Evolutionary conservation across 2,888 invertebrate genomes (phyloP).

Genomic region (Ramazzottius varieornatus): DNA sequence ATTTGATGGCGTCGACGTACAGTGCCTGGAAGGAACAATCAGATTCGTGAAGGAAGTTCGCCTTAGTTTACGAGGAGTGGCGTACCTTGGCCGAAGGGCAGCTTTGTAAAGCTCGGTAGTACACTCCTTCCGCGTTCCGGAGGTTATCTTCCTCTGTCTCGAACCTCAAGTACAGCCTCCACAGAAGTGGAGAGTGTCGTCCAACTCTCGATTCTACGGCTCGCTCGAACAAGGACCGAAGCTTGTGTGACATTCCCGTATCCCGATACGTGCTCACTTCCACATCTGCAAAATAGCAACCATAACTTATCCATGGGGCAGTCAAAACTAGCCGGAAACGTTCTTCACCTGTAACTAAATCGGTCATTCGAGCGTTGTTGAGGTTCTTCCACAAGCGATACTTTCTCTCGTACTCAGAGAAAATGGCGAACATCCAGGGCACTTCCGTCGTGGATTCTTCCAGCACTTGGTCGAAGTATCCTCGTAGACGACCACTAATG

Average conservation of each 20-base stretch:
- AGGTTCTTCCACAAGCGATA: not conserved
- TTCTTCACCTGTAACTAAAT: no score
- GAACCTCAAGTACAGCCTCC: slow-evolving; percentile 6
- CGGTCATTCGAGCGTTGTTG: not conserved
- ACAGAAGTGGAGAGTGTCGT: not conserved
- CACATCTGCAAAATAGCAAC: not conserved
- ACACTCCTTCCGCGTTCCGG: slow-evolving; percentile 10
- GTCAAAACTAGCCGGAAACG: no score
- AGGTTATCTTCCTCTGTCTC: slow-evolving; percentile 3
- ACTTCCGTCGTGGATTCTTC: not conserved
- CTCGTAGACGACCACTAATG: not conserved
- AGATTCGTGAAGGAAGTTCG: not conserved
- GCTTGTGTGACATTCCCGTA: not conserved
- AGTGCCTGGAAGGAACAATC: slow-evolving; percentile 7
- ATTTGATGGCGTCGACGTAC: slow-evolving; percentile 16
- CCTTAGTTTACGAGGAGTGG: no score
- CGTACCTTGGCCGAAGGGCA: slow-evolving; percentile 21
- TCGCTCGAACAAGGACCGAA: slow-evolving; percentile 1
- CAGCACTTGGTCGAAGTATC: not conserved
- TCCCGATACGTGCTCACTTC: not conserved
- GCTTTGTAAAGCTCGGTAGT: slow-evolving; percentile 19
- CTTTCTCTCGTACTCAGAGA: not conserved
- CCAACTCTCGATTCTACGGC: not conserved
- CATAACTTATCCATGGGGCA: not conserved
- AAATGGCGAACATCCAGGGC: not conserved